Percentiles rank a stretch among this genome's conserved stretches.
Evolutionary conservation across 2,888 invertebrate species (phyloP).

Genomic region (Folsomia manolachei): DNA sequence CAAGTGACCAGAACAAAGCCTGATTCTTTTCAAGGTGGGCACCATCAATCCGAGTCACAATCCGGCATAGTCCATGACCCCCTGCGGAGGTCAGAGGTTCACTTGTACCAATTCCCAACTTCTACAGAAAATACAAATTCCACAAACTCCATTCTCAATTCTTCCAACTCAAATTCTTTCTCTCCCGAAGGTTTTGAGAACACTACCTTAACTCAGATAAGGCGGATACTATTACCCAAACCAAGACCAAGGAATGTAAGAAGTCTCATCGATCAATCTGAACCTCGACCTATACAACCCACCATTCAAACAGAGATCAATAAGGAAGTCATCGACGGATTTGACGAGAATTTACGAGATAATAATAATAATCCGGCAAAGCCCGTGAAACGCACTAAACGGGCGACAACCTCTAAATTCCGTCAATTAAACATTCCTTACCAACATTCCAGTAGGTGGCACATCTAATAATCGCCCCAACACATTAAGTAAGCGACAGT

Average conservation of each 20-base stretch:
- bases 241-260: not conserved
- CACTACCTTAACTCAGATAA: too few relatives aligned
- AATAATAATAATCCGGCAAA: not conserved
- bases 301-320: constrained; percentile 28
- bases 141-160: not conserved
- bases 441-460: not conserved
- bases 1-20: not conserved
- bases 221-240: too few relatives aligned
- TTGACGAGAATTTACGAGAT: constrained; percentile 27
- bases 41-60: not conserved
- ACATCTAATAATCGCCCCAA: not conserved
- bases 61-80: not conserved
- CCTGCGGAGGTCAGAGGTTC: not conserved
- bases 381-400: constrained; percentile 2
- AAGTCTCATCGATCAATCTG: not conserved
- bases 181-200: too few relatives aligned
- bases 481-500: constrained; percentile 29
- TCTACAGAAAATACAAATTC: not conserved
- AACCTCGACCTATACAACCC: constrained; percentile 28
- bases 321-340: constrained; percentile 26
- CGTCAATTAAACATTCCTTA: not conserved
- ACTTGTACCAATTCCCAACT: not conserved
- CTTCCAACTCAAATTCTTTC: not conserved
- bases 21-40: not conserved
- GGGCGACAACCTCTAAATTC: not conserved